A percentile compares a stretch with the other conserved stretches of the same genome.
Evolutionary conservation across 2,888 invertebrate species (phyloP).

Genomic region (Lysandra bellargus): DNA sequence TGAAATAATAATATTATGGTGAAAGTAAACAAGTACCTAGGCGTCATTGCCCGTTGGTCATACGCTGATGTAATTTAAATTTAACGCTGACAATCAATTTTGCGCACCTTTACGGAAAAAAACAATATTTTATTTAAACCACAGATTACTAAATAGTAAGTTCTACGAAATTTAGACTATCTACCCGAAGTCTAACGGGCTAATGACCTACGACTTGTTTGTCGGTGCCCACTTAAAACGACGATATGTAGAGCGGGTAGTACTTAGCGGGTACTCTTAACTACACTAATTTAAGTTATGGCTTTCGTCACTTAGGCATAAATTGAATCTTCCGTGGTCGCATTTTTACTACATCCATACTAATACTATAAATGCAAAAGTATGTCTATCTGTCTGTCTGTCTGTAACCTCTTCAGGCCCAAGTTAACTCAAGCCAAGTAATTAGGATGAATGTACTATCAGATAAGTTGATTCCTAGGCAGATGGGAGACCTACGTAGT

Average conservation of each 20-base stretch:
- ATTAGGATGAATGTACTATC: no score
- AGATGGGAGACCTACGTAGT: no score
- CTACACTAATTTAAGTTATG: conserved; percentile 43
- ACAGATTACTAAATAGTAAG: background rate
- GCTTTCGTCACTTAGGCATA: conserved; percentile 33
- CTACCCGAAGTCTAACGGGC: background rate
- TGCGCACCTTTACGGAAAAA: no score
- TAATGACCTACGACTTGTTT: background rate
- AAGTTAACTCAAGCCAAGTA: no score
- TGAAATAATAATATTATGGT: background rate
- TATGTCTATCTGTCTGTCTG: no score
- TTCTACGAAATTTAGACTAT: background rate
- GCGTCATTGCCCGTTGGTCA: no score
- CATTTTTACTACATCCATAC: background rate
- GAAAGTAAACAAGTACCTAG: background rate
- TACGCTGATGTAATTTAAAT: no score
- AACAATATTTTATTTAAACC: background rate
- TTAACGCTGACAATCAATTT: no score
- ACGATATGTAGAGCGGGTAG: conserved; percentile 33
- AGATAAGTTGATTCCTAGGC: no score
- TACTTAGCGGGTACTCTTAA: conserved; percentile 37
- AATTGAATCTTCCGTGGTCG: conserved; percentile 34
- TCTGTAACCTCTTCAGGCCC: no score
- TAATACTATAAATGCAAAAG: no score
- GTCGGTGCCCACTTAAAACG: background rate